These are phyloP conservation scores for Caenorhabditis elegans DNA, from an alignment of 1,140 invertebrate genomes.

Conservation along the genomic window WBcel235 BX284604.4:13075001-13075500, in stretches of 20 bases:
- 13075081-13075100: slow-evolving; percentile 7
- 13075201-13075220: background rate
- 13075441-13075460: no score
- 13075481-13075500: no score
- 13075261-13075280: no score
- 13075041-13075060: background rate
- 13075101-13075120: slow-evolving; percentile 20
- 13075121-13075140: slow-evolving; percentile 28
- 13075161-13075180: slow-evolving; percentile 24
- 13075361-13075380: no score
- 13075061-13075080: slow-evolving; percentile 25
- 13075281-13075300: no score
- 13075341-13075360: no score
- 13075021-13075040: background rate
- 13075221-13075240: slow-evolving; percentile 25
- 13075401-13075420: no score
- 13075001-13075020: slow-evolving; percentile 31
- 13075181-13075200: background rate
- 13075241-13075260: slow-evolving; percentile 32
- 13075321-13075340: no score
- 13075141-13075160: slow-evolving; percentile 36
- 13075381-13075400: no score
- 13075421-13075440: no score
- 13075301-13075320: no score
- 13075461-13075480: no score